Percentiles rank a stretch among this genome's conserved stretches.
Conservation (phyloP, 2,888 invertebrate species). For the Apodemia hepburni region DNA sequence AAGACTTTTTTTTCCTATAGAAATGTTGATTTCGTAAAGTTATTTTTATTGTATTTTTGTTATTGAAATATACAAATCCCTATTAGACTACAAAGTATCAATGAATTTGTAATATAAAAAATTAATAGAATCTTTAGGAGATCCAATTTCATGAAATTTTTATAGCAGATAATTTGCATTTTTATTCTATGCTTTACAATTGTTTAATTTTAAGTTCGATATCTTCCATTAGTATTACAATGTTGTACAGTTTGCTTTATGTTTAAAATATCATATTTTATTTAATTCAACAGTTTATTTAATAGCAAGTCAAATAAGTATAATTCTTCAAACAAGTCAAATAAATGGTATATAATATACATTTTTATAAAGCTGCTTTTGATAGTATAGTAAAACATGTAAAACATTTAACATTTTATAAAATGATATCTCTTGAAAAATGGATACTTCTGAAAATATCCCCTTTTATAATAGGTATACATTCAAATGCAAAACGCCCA, state of each 20-base stretch:
- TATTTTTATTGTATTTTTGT: too few relatives aligned
- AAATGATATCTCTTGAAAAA: too few relatives aligned
- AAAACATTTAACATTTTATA: background rate
- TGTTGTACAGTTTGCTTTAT: conserved; percentile 53
- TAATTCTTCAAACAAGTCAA: background rate
- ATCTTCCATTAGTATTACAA: conserved; percentile 63
- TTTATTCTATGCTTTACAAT: conserved; percentile 16
- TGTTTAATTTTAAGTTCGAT: conserved; percentile 27
- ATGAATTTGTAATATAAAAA: background rate
- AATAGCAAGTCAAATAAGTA: background rate
- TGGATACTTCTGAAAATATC: too few relatives aligned
- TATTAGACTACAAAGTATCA: background rate
- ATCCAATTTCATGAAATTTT: background rate
- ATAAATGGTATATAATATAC: background rate
- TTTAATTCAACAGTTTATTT: conserved; percentile 1
- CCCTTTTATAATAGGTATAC: too few relatives aligned
- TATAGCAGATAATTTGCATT: conserved; percentile 15
- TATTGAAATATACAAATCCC: too few relatives aligned
- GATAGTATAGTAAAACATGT: background rate
- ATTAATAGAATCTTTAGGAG: too few relatives aligned
- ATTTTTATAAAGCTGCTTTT: background rate
- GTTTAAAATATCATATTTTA: conserved; percentile 36
- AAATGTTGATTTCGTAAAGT: too few relatives aligned
- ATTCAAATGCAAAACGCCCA: too few relatives aligned
- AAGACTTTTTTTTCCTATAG: background rate